A percentile compares a stretch with the other conserved stretches of the same genome.
These are phyloP conservation scores for Kryphioiulus occultus DNA, from an alignment of 2,888 invertebrate species.

Conservation along the genomic window DNA sequence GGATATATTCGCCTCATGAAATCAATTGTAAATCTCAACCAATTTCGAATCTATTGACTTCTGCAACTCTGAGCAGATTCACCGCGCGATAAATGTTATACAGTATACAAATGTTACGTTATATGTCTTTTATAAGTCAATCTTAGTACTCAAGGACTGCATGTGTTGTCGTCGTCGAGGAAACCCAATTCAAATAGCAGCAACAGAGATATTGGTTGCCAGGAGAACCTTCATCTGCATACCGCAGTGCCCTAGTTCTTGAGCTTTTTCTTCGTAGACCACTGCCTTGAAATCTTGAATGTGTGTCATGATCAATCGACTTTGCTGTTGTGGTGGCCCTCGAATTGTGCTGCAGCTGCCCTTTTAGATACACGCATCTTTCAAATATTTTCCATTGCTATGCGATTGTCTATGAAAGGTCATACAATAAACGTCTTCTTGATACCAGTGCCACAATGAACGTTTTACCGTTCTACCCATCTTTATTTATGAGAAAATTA, in stretches of 20 bases:
- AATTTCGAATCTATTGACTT: too few relatives aligned
- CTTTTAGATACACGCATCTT: background rate
- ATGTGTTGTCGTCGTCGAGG: background rate
- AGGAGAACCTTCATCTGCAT: background rate
- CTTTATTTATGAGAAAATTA: too few relatives aligned
- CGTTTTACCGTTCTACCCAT: background rate
- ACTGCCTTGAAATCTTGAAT: constrained; percentile 14
- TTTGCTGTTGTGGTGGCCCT: background rate
- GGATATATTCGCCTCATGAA: too few relatives aligned
- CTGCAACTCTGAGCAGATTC: too few relatives aligned
- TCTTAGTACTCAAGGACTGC: too few relatives aligned
- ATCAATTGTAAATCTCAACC: too few relatives aligned
- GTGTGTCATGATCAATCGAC: background rate
- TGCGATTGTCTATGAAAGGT: background rate
- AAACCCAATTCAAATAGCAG: background rate
- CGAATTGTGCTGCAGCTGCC: background rate
- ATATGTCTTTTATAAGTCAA: background rate
- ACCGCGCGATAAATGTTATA: too few relatives aligned
- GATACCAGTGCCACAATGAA: too few relatives aligned
- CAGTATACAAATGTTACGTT: background rate
- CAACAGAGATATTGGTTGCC: background rate
- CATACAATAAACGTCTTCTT: too few relatives aligned
- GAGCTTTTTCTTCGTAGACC: background rate
- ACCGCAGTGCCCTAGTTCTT: background rate
- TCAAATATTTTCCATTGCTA: background rate